A percentile compares a stretch with the other conserved stretches of the same genome.
phyloP scores from a whole-genome alignment of 2,888 invertebrate genomes.

The Criorhina ranunculi region DNA sequence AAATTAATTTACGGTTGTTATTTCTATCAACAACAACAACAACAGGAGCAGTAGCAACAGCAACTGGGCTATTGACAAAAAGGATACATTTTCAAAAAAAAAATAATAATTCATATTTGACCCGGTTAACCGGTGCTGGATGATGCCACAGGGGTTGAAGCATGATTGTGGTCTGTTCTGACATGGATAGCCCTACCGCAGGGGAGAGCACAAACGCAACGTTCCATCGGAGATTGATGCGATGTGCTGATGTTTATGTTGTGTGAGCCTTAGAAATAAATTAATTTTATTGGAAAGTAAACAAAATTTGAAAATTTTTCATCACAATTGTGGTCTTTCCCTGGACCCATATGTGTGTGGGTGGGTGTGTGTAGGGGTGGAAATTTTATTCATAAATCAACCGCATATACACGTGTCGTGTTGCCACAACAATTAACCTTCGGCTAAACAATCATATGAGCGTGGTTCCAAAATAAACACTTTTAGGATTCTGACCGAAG shows the following conservation, averaged over 20 bases:
- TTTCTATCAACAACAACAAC: constrained; percentile 41
- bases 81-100: constrained; percentile 25
- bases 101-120: constrained; percentile 31
- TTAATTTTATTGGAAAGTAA: constrained; percentile 59
- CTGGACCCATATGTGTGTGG: background rate
- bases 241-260: constrained; percentile 22
- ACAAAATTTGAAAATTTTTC: constrained; percentile 51
- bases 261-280: constrained; percentile 38
- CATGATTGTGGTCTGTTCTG: constrained; percentile 61
- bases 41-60: constrained; percentile 5
- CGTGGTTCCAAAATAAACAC: constrained; percentile 61
- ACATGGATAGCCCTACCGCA: constrained; percentile 48
- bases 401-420: constrained; percentile 62
- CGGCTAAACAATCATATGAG: constrained; percentile 49
- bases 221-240: constrained; percentile 29
- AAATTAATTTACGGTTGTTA: constrained; percentile 63
- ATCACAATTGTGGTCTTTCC: background rate
- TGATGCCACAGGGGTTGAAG: background rate
- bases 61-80: constrained; percentile 32
- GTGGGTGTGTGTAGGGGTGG: constrained; percentile 14
- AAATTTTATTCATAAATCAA: constrained; percentile 57
- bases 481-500: constrained; percentile 47
- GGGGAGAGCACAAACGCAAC: background rate
- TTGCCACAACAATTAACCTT: constrained; percentile 67
- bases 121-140: constrained; percentile 33